These are phyloP conservation scores for Agrotis exclamationis DNA, from an alignment of 2,888 invertebrate genomes.

Conservation along the genomic window DNA sequence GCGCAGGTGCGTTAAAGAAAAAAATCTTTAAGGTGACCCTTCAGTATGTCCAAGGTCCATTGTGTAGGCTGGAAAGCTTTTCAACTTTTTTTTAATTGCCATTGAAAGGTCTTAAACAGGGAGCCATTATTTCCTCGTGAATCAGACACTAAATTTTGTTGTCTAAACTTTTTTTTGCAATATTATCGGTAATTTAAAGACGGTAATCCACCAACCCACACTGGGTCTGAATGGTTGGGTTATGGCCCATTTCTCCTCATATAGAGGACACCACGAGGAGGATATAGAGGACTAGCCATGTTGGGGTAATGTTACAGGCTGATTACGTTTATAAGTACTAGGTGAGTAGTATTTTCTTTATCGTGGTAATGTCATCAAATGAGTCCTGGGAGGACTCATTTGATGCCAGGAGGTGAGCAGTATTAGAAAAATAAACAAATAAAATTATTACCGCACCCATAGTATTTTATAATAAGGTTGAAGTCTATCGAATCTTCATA, in stretches of 20 bases:
- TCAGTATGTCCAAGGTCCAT: slow-evolving; percentile 43
- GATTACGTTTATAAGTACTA: no score
- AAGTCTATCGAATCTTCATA: slow-evolving; percentile 6
- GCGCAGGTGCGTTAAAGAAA: slow-evolving; percentile 58
- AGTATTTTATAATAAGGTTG: not conserved
- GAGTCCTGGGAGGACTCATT: no score
- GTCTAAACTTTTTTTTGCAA: no score
- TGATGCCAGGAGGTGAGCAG: no score
- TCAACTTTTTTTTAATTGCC: not conserved
- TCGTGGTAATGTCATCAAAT: no score
- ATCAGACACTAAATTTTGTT: not conserved
- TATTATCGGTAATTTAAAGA: no score
- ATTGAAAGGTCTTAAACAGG: not conserved
- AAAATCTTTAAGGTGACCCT: slow-evolving; percentile 54
- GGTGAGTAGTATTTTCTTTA: not conserved
- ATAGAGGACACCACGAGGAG: no score
- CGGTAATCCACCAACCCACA: no score
- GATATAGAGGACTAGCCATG: no score
- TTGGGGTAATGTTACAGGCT: no score
- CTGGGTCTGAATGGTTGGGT: no score
- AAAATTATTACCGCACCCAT: slow-evolving; percentile 4
- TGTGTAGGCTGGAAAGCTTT: slow-evolving; percentile 15
- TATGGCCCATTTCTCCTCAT: no score
- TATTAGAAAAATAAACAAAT: not conserved
- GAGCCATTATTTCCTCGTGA: not conserved